A percentile compares a stretch with the other conserved stretches of the same genome.
Conservation (phyloP, 2,113 vertebrate species). For the Ageneiosus marmoratus region DNA sequence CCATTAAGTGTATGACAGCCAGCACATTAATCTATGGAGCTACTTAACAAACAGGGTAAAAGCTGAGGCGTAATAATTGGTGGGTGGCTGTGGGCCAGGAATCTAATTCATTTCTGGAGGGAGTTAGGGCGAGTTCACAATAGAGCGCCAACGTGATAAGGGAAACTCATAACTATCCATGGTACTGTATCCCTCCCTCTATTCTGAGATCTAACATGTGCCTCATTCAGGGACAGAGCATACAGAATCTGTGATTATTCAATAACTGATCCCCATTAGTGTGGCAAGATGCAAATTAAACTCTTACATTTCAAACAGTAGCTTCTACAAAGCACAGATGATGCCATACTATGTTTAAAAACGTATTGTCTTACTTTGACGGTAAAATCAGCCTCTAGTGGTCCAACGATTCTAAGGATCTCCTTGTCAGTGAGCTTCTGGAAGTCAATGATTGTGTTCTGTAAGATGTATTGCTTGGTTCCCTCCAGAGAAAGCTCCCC, state of each 20-base stretch:
- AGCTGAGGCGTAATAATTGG: slow-evolving; percentile 27
- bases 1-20: slow-evolving; percentile 27
- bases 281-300: slow-evolving; percentile 21
- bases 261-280: background rate
- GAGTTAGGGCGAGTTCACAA: slow-evolving; percentile 19
- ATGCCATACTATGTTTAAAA: background rate
- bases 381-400: slow-evolving; percentile 89
- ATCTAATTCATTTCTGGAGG: slow-evolving; percentile 34
- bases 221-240: background rate
- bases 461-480: slow-evolving; percentile 81
- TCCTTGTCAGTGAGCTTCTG: slow-evolving; percentile 93
- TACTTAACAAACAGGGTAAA: slow-evolving; percentile 37
- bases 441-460: slow-evolving; percentile 91
- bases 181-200: background rate
- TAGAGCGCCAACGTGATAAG: slow-evolving; percentile 11
- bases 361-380: slow-evolving; percentile 81
- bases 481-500: slow-evolving; percentile 79
- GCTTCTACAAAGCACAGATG: background rate
- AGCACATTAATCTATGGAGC: slow-evolving; percentile 37
- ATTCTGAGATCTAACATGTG: background rate
- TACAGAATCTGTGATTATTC: background rate
- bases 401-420: slow-evolving; percentile 85
- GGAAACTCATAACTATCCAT: slow-evolving; percentile 24
- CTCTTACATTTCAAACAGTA: slow-evolving; percentile 21
- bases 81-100: slow-evolving; percentile 35